Conservation (phyloP, 2,888 invertebrate species). For the Lepidochitona cinerea region DNA sequence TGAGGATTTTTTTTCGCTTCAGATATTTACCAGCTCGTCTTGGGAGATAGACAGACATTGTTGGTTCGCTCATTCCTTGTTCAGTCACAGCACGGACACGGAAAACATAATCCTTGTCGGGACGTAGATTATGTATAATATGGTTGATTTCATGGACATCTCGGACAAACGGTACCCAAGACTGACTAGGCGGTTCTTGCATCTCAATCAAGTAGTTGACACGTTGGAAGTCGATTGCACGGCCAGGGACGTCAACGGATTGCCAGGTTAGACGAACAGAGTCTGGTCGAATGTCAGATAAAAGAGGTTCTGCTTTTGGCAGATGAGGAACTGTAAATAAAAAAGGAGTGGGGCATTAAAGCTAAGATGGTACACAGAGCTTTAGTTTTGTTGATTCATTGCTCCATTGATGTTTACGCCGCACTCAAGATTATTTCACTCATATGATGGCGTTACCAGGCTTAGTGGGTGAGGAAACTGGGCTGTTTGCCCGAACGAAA, state of each 20-base stretch:
- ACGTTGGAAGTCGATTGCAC: constrained; percentile 78
- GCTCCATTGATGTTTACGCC: too few species aligned
- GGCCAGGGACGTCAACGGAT: constrained; percentile 86
- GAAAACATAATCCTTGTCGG: constrained; percentile 89
- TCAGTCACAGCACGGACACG: constrained; percentile 95
- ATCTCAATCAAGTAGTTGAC: constrained; percentile 96
- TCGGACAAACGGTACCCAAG: constrained; percentile 58
- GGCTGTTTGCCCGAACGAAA: too few species aligned
- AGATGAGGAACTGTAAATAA: constrained; percentile 43
- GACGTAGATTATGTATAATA: constrained; percentile 48
- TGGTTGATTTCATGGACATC: constrained; percentile 45
- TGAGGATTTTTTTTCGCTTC: too few species aligned
- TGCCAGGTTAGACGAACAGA: constrained; percentile 94
- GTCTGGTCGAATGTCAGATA: constrained; percentile 94
- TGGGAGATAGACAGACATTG: constrained; percentile 75
- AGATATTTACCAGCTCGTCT: constrained; percentile 50
- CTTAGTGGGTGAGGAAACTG: too few species aligned
- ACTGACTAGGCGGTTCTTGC: constrained; percentile 71
- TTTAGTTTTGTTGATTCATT: too few species aligned
- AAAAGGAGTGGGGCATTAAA: too few species aligned
- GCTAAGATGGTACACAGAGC: too few species aligned
- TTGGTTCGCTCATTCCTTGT: constrained; percentile 95
- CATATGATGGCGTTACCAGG: too few species aligned
- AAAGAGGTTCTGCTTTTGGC: constrained; percentile 84
- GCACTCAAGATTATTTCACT: too few species aligned